Conservation (phyloP, 2,113 vertebrate species). For the Alces alces region DNA sequence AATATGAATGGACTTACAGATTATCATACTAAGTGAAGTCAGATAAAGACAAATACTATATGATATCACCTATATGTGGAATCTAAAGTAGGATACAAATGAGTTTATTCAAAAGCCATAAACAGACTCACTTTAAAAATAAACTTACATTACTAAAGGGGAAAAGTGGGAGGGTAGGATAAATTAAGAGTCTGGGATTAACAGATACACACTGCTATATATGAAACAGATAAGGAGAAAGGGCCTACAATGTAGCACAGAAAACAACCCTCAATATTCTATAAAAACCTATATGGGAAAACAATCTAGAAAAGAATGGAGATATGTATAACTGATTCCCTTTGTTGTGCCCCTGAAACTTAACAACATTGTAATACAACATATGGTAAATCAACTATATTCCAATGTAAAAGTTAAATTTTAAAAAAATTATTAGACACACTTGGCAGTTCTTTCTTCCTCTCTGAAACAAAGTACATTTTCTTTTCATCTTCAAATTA, state of each 20-base stretch:
- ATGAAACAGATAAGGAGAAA: not conserved
- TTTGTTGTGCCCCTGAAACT: not conserved
- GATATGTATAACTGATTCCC: accelerated
- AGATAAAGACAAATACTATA: not conserved
- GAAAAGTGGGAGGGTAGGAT: not conserved
- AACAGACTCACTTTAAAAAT: not conserved
- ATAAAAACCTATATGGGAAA: not conserved
- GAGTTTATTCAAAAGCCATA: not conserved
- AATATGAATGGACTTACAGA: not conserved
- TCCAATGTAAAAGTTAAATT: not conserved
- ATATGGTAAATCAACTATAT: not conserved
- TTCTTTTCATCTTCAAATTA: not conserved
- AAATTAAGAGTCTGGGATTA: not conserved
- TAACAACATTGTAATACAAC: not conserved
- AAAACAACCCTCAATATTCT: not conserved
- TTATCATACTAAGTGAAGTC: not conserved
- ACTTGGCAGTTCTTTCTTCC: not conserved
- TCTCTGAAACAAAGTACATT: not conserved
- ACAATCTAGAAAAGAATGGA: not conserved
- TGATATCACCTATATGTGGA: not conserved
- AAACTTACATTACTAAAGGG: not conserved
- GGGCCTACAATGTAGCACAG: not conserved
- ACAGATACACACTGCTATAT: not conserved
- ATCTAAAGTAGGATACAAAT: not conserved
- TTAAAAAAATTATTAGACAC: not conserved